Evolutionary conservation across 1,140 invertebrate genomes (phyloP), one percentile per base, ranked within the genome.

Genomic region (Helicoverpa zea): DNA sequence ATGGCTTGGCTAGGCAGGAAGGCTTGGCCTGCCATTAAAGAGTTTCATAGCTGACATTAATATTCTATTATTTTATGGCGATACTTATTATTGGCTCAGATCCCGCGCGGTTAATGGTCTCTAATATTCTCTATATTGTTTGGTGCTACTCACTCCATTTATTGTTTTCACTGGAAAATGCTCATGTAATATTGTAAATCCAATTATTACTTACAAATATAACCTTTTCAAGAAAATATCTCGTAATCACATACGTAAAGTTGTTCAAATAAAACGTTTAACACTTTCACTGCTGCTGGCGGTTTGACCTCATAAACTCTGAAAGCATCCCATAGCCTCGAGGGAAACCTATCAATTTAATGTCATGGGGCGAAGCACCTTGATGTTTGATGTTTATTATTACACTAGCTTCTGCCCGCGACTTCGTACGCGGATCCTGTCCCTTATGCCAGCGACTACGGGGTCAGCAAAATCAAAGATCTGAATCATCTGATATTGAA

Each of bases 31-130:
- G n/a, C 58, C 52, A 56, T 73, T 73, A 58, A 43, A 58, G 52
- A 43, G 35, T 72, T 72, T 72, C 64, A 68, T 49, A 18, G 18
- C 47, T n/a, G 68, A 54, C 68, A 30, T 54, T 72, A n/a, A 54
- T 52, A 47, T 35, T 2, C 18, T 18, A 18, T 68, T 5, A 13
- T 70, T 23, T 51, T 51, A 52, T 14, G 47, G 23, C 5, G 13
- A n/a, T 35, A 29, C 18, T 12, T 52, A 29, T 14, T 52, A 29
- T 72, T 14, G 10, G 47, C 2, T 30, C 5, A 12, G 10, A 70
- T n/a, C 23, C 16, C 3, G 7, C 12, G 18, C 14, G 12, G 64
- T 47, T 43, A 14, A 47, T 11, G 10, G 9, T 66, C 14, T 16
- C 54, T 56, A 56, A 56, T 16, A 16, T 16, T 14, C 23, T 23